Percentiles rank a stretch among this genome's conserved stretches.
These are phyloP conservation scores for Echinarachnius parma DNA, from an alignment of 53 echinoderm and acorn worm species.

Conservation along the genomic window DNA sequence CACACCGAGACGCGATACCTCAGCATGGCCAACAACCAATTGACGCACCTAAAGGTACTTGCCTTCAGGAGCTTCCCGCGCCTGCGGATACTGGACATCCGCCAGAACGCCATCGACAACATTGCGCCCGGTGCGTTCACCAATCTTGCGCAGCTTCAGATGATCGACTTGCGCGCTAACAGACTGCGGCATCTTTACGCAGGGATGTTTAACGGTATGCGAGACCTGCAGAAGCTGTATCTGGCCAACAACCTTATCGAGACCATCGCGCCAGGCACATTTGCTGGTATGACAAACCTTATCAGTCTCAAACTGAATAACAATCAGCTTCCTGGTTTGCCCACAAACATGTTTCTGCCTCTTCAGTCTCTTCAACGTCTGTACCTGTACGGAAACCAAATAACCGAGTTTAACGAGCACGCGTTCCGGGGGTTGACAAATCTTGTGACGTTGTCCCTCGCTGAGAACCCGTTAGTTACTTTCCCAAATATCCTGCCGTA, in stretches of 20 bases:
- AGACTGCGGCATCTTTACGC: constrained; percentile 15
- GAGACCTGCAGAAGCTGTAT: constrained; percentile 24
- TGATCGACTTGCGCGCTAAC: constrained; percentile 31
- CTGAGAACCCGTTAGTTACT: constrained; percentile 38
- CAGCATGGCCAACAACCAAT: constrained; percentile 31
- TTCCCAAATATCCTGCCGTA: constrained; percentile 38
- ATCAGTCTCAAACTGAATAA: constrained; percentile 34
- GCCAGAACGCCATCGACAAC: constrained; percentile 24
- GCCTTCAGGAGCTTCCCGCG: constrained; percentile 42
- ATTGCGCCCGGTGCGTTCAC: constrained; percentile 41
- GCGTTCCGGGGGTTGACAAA: constrained; percentile 27
- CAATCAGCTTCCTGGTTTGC: not conserved
- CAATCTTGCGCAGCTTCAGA: constrained; percentile 24
- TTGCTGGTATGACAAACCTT: constrained; percentile 23
- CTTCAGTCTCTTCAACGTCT: constrained; percentile 28
- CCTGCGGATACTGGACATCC: constrained; percentile 24
- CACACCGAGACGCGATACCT: constrained; percentile 32
- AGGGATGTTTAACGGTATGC: constrained; percentile 38
- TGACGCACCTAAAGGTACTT: constrained; percentile 22
- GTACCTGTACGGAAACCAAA: constrained; percentile 29
- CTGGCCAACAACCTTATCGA: constrained; percentile 41
- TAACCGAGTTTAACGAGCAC: constrained; percentile 6
- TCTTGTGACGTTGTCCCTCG: constrained; percentile 27
- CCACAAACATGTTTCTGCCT: constrained; percentile 13
- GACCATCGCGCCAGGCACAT: constrained; percentile 16